These are phyloP conservation scores for Psilopsiagon aurifrons DNA, from an alignment of 2,113 vertebrate species.

Conservation along the genomic window DNA sequence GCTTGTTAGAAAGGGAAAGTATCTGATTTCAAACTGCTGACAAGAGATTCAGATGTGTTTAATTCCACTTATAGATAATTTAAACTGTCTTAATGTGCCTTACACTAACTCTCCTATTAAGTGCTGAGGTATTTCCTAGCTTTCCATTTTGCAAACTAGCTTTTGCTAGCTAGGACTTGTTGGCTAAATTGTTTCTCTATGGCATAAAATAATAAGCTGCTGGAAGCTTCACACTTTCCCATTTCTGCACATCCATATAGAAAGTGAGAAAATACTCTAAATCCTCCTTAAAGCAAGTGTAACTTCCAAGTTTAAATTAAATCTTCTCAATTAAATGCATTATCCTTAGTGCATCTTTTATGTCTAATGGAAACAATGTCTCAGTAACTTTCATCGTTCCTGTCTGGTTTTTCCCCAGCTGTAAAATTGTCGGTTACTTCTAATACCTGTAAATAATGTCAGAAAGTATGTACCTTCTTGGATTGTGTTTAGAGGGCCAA, in stretches of 20 bases:
- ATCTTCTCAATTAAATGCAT: neutral
- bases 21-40: neutral
- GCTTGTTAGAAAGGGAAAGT: neutral
- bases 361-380: neutral
- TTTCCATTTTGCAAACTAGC: neutral
- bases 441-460: neutral
- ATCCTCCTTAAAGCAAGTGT: neutral
- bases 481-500: neutral
- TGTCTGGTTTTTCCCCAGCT: neutral
- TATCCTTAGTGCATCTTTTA: neutral
- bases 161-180: neutral
- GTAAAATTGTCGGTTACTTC: neutral
- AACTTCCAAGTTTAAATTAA: neutral
- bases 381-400: neutral
- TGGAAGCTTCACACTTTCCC: neutral
- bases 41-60: neutral
- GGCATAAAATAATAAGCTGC: neutral
- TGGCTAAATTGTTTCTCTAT: neutral
- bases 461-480: neutral
- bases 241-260: neutral
- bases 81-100: neutral
- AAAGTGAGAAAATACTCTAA: neutral
- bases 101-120: neutral
- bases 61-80: neutral
- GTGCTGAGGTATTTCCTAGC: neutral